Evolutionary conservation across 2,888 invertebrate genomes (phyloP).

Genomic region (Parapristionchus giblindavisi): DNA sequence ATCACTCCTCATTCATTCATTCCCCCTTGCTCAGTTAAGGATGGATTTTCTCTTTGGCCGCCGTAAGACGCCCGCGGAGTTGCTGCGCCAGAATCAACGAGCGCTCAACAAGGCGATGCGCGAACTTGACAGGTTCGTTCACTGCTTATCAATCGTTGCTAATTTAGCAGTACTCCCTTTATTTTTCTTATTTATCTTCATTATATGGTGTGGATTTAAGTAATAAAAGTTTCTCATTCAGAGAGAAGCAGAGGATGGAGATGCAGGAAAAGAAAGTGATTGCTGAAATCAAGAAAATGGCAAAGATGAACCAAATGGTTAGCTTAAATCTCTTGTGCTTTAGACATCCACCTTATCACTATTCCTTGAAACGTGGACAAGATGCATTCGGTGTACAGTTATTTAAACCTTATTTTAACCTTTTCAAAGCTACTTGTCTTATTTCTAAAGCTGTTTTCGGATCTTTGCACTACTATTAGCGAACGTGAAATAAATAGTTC

Average conservation of each 20-base stretch:
- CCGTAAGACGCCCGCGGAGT: slow-evolving; percentile 93
- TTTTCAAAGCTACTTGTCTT: too few species aligned
- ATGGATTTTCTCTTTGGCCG: slow-evolving; percentile 84
- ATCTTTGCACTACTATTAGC: too few species aligned
- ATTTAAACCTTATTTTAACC: too few species aligned
- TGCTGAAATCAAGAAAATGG: slow-evolving; percentile 95
- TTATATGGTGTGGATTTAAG: neutral
- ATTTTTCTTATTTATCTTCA: neutral
- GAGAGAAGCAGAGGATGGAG: slow-evolving; percentile 85
- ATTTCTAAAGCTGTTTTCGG: too few species aligned
- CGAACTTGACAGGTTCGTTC: slow-evolving; percentile 82
- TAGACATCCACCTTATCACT: too few species aligned
- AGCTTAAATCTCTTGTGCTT: too few species aligned
- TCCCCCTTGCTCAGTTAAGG: neutral
- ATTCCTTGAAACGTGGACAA: too few species aligned
- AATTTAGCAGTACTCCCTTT: slow-evolving; percentile 29
- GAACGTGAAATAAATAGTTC: too few species aligned
- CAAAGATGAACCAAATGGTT: slow-evolving; percentile 98
- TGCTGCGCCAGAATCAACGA: slow-evolving; percentile 96
- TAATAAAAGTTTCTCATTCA: neutral
- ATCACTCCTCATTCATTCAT: neutral
- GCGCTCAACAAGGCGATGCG: slow-evolving; percentile 97
- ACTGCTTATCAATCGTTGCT: slow-evolving; percentile 71
- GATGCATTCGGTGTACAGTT: too few species aligned
- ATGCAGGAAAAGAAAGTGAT: slow-evolving; percentile 99